phyloP scores from a whole-genome alignment of 2,113 vertebrate genomes.

The Pachyramphus minor region DNA sequence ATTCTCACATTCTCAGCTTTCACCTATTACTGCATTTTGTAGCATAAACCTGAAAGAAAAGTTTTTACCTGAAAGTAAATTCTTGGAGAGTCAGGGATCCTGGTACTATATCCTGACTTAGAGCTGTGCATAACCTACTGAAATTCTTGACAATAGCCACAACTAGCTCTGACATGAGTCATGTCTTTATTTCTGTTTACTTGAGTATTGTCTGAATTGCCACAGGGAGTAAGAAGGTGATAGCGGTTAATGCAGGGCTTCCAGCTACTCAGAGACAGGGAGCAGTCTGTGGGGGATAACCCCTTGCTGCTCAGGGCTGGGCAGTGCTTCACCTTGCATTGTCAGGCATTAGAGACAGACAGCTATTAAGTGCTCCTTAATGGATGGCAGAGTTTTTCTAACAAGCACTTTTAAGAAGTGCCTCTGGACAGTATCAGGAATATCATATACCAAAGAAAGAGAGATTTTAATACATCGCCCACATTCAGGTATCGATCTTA shows the following conservation, averaged over 20 bases:
- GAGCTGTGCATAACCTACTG: neutral
- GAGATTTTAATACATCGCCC: neutral
- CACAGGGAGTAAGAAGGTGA: neutral
- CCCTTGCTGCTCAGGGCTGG: neutral
- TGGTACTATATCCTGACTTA: neutral
- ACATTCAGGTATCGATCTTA: neutral
- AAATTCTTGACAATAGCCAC: neutral
- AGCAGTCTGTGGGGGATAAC: neutral
- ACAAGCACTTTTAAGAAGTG: neutral
- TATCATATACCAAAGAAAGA: neutral
- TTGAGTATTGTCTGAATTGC: neutral
- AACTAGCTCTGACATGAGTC: neutral
- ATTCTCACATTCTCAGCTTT: neutral
- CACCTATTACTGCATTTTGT: neutral
- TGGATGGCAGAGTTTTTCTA: neutral
- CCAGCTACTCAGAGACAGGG: neutral
- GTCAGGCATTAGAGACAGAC: neutral
- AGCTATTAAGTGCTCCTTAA: neutral
- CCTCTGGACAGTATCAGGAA: neutral
- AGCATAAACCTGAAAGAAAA: neutral
- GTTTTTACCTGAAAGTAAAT: too few species aligned
- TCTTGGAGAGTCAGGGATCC: neutral
- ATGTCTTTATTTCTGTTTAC: constrained; percentile 6
- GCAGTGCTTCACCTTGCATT: neutral
- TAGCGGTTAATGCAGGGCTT: neutral